Conservation (phyloP, 2,888 invertebrate species). For the Gnatocerus cornutus region DNA sequence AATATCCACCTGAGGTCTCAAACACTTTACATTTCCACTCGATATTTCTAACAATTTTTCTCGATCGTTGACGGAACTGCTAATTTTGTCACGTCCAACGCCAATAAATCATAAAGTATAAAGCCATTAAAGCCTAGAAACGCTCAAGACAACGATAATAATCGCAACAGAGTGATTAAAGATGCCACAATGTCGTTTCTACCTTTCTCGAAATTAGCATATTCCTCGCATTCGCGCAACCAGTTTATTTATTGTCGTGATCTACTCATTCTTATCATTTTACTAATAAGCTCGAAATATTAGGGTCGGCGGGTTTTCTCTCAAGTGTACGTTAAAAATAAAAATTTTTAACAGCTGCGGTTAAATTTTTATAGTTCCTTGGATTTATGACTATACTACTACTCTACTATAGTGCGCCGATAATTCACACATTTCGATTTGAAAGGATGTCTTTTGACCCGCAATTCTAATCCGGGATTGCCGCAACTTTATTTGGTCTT, state of each 20-base stretch:
- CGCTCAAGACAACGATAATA: neutral
- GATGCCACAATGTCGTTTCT: constrained; percentile 5
- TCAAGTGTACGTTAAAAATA: neutral
- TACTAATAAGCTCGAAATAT: neutral
- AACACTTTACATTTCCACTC: neutral
- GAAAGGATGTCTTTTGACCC: no score
- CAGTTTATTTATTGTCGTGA: no score
- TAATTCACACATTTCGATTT: no score
- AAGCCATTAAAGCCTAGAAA: neutral
- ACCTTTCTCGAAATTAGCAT: constrained; percentile 22
- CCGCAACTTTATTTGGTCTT: no score
- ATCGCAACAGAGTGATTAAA: neutral
- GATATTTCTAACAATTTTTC: neutral
- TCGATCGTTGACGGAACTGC: neutral
- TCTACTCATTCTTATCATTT: no score
- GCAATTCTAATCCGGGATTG: no score
- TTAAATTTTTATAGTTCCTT: neutral
- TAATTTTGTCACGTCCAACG: constrained; percentile 1
- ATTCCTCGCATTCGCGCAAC: neutral
- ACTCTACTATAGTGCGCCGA: no score
- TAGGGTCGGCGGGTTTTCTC: neutral
- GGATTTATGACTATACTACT: neutral
- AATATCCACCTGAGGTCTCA: no score
- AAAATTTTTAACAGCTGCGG: neutral
- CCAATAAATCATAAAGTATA: neutral